Conservation (phyloP, 2,888 invertebrate genomes). For the Pelosia muscerda region DNA sequence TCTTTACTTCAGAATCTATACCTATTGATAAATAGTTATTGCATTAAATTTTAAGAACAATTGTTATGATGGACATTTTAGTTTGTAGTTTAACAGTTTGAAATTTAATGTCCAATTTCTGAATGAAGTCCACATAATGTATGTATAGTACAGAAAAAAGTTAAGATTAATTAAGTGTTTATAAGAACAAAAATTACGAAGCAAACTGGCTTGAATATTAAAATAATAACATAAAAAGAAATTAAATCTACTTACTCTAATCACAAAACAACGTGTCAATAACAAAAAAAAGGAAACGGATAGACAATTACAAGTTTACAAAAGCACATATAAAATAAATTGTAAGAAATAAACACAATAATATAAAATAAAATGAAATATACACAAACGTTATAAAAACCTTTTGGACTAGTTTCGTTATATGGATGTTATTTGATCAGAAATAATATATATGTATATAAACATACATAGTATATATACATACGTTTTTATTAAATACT, state of each 20-base stretch:
- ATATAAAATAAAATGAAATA: background rate
- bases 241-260: slow-evolving; percentile 43
- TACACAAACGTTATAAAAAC: slow-evolving; percentile 5
- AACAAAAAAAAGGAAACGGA: slow-evolving; percentile 40
- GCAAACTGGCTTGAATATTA: slow-evolving; percentile 40
- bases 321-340: slow-evolving; percentile 13
- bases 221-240: slow-evolving; percentile 43
- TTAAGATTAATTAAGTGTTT: background rate
- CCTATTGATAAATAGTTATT: background rate
- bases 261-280: slow-evolving; percentile 46
- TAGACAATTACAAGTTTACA: slow-evolving; percentile 26
- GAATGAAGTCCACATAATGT: background rate
- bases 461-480: slow-evolving; percentile 21
- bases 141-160: background rate
- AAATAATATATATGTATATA: slow-evolving; percentile 38
- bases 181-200: slow-evolving; percentile 37
- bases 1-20: background rate
- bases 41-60: background rate
- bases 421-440: slow-evolving; percentile 35
- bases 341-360: slow-evolving; percentile 10
- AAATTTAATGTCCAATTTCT: background rate
- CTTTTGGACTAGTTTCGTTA: slow-evolving; percentile 32
- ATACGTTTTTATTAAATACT: slow-evolving; percentile 26
- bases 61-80: background rate
- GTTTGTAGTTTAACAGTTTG: background rate